phyloP scores from a whole-genome alignment of 2,797 vertebrate genomes.

The Fistularia tabacaria region DNA sequence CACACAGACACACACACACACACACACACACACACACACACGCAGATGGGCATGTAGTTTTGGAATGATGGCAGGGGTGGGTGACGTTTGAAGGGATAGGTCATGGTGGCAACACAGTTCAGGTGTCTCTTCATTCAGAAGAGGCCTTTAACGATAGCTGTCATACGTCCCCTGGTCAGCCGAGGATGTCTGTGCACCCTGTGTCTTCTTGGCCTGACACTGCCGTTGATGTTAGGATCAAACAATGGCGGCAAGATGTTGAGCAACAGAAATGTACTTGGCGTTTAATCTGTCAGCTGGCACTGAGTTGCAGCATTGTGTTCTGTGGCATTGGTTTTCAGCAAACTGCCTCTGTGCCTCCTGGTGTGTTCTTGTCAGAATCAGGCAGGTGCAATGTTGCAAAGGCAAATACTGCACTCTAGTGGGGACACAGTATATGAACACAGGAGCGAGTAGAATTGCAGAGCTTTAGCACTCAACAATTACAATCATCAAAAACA shows the following conservation, averaged over 20 bases:
- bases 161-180: no score
- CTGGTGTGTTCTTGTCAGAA: slow-evolving; percentile 24
- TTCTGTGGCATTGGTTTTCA: slow-evolving; percentile 16
- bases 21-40: slow-evolving; percentile 9
- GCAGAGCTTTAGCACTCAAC: slow-evolving; percentile 41
- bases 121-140: slow-evolving; percentile 13
- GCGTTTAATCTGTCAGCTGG: slow-evolving; percentile 38
- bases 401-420: slow-evolving; percentile 68
- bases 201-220: slow-evolving; percentile 16
- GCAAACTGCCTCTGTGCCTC: slow-evolving; percentile 21
- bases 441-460: slow-evolving; percentile 32
- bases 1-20: slow-evolving; percentile 11
- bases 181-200: background rate
- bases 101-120: slow-evolving; percentile 15
- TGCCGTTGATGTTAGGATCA: slow-evolving; percentile 13
- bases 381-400: slow-evolving; percentile 57
- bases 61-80: slow-evolving; percentile 63
- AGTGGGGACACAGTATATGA: slow-evolving; percentile 55
- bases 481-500: slow-evolving; percentile 18
- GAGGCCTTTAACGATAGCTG: background rate
- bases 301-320: slow-evolving; percentile 25
- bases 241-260: slow-evolving; percentile 28
- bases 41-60: slow-evolving; percentile 32
- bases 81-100: slow-evolving; percentile 43
- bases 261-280: slow-evolving; percentile 15